Evolutionary conservation across 2,113 vertebrate species (phyloP).

Genomic region (Rhagologus leucostigma): DNA sequence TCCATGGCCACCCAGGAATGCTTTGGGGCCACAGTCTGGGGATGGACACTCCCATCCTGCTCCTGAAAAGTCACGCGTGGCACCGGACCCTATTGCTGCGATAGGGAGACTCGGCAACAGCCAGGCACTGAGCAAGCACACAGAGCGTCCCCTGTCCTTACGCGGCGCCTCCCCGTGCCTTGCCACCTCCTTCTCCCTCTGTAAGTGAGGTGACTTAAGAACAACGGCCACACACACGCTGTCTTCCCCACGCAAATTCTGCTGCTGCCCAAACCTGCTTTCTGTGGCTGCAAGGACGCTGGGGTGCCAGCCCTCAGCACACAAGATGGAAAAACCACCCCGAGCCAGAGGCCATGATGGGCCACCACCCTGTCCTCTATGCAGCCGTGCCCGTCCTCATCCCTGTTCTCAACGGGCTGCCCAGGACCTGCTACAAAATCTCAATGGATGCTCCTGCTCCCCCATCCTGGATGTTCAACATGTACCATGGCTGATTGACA

Average conservation of each 20-base stretch:
- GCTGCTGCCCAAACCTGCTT: not conserved
- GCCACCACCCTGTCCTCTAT: not conserved
- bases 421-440: not conserved
- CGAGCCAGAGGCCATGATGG: not conserved
- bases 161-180: not conserved
- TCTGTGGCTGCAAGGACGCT: not conserved
- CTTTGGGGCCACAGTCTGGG: not conserved
- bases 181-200: not conserved
- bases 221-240: accelerated
- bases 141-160: not conserved
- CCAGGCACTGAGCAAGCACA: not conserved
- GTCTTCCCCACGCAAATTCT: not conserved
- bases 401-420: not conserved
- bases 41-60: not conserved
- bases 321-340: not conserved
- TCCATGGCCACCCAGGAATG: not conserved
- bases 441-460: not conserved
- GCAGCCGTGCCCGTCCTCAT: accelerated
- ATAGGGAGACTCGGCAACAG: not conserved
- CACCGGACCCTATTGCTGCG: not conserved
- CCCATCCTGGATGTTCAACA: not conserved
- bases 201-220: not conserved
- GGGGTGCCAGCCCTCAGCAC: not conserved
- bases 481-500: not conserved
- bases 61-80: not conserved